These are phyloP conservation scores for Setophaga petechia DNA, from an alignment of 2,113 vertebrate species.

Conservation along the genomic window DNA sequence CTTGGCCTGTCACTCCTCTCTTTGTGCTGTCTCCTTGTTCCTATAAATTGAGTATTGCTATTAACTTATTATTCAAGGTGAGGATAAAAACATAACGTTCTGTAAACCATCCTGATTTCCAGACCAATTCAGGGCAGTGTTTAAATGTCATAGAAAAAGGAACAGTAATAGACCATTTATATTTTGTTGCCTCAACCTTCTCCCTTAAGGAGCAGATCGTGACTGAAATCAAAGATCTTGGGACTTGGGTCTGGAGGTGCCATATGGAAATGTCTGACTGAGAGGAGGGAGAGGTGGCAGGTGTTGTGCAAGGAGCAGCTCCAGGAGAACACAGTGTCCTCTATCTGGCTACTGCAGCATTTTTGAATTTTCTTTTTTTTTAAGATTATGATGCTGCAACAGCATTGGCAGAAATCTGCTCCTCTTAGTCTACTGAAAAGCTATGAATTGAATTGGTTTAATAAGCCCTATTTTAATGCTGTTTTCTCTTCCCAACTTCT, in stretches of 20 bases:
- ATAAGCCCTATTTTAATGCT: background rate
- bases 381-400: background rate
- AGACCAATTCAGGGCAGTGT: background rate
- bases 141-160: background rate
- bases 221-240: background rate
- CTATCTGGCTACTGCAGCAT: background rate
- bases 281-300: background rate
- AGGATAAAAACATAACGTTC: background rate
- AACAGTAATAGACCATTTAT: background rate
- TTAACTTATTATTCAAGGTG: background rate
- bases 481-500: background rate
- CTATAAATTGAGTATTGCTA: background rate
- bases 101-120: background rate
- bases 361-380: background rate
- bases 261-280: background rate
- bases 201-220: background rate
- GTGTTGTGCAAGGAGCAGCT: background rate
- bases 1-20: background rate
- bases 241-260: background rate
- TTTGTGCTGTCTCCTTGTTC: background rate
- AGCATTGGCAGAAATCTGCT: background rate
- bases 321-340: background rate
- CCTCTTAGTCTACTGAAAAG: background rate
- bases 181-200: background rate
- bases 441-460: background rate